Conservation (phyloP, 2,797 vertebrate species). For the Pseudochirops cupreus region DNA sequence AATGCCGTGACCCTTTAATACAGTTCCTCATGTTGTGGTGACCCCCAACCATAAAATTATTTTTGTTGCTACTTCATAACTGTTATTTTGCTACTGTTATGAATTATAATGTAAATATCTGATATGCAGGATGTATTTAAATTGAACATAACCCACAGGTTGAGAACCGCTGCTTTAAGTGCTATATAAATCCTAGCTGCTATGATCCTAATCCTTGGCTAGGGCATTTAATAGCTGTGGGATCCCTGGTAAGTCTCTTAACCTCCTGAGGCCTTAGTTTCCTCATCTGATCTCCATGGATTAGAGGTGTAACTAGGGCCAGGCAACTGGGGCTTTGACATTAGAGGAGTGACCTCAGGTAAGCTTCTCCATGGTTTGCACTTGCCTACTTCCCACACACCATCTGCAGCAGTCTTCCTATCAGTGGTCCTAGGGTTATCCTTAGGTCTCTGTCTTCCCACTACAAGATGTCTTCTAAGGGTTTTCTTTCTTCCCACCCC, state of each 20-base stretch:
- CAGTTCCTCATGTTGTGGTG: too few species aligned
- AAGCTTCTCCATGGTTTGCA: neutral
- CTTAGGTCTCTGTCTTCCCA: neutral
- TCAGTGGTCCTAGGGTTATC: neutral
- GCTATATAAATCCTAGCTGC: neutral
- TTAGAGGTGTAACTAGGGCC: neutral
- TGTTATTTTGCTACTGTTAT: too few species aligned
- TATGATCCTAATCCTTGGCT: neutral
- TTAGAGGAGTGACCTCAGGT: neutral
- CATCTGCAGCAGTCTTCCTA: neutral
- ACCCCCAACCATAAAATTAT: too few species aligned
- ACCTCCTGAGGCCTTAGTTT: neutral
- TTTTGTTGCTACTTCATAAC: too few species aligned
- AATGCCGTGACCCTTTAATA: too few species aligned
- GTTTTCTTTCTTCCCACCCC: neutral
- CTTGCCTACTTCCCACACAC: neutral
- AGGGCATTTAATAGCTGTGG: neutral
- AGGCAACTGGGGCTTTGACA: neutral
- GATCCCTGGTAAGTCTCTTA: neutral
- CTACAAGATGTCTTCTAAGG: neutral
- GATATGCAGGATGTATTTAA: too few species aligned
- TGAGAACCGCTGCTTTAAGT: neutral
- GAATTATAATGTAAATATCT: too few species aligned
- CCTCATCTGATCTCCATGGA: neutral
- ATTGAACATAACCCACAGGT: too few species aligned